phyloP scores from a whole-genome alignment of 1,140 invertebrate genomes.

The Drosophila varians region DNA sequence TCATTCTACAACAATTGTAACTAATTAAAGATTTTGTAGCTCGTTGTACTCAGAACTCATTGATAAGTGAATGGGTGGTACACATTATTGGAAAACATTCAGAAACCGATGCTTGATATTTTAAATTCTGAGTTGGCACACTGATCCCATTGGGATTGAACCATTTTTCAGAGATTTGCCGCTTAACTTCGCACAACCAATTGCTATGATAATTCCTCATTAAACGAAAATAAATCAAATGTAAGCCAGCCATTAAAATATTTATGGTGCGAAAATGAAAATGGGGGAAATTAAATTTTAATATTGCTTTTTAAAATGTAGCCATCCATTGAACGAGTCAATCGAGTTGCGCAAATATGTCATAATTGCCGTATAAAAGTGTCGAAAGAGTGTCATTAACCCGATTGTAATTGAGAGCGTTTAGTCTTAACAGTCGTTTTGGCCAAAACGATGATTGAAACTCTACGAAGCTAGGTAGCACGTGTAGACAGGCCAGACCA shows the following conservation, averaged over 20 bases:
- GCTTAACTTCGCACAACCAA: too few relatives aligned
- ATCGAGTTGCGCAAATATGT: constrained; percentile 12
- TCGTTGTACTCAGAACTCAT: neutral
- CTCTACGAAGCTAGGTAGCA: constrained; percentile 19
- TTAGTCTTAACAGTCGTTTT: constrained; percentile 1
- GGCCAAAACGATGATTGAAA: constrained; percentile 51
- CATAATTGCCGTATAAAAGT: constrained; percentile 6
- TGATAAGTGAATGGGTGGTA: constrained; percentile 11
- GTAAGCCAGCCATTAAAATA: too few relatives aligned
- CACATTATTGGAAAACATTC: constrained; percentile 5
- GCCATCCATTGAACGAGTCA: constrained; percentile 16
- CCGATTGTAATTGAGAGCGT: constrained; percentile 36
- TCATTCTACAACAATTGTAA: constrained; percentile 33
- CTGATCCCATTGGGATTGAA: too few relatives aligned
- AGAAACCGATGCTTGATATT: neutral
- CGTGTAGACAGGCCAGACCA: constrained; percentile 37
- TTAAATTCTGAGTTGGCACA: neutral
- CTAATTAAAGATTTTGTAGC: constrained; percentile 40
- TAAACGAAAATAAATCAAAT: too few relatives aligned
- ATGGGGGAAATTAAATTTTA: neutral
- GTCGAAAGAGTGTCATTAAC: constrained; percentile 34
- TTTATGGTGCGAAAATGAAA: neutral
- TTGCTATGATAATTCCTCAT: neutral
- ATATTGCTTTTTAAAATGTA: neutral
- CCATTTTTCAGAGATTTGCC: too few relatives aligned